phyloP scores from a whole-genome alignment of 2,888 invertebrate species.

The Erebia palarica region DNA sequence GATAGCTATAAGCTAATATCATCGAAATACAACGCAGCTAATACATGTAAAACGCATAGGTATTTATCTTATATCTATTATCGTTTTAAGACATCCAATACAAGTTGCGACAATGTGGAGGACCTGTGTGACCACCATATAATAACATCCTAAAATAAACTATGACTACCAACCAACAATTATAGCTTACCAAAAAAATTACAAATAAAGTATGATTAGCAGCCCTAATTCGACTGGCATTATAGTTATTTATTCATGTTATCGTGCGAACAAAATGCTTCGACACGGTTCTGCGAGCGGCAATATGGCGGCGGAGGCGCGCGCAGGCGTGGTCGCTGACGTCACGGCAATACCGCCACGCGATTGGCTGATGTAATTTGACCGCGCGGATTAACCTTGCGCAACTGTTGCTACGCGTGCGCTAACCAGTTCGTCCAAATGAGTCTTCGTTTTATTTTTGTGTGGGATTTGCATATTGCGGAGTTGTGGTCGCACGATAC shows the following conservation, averaged over 20 bases:
- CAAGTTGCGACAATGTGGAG: too few relatives aligned
- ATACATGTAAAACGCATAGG: too few relatives aligned
- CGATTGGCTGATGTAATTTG: constrained; percentile 63
- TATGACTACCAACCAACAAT: background rate
- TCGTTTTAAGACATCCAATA: too few relatives aligned
- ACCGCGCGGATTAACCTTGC: constrained; percentile 74
- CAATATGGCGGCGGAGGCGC: constrained; percentile 76
- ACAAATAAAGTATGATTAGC: background rate
- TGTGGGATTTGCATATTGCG: constrained; percentile 43
- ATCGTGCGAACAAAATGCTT: constrained; percentile 47
- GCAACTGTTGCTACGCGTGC: constrained; percentile 77
- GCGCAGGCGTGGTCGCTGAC: constrained; percentile 81
- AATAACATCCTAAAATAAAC: constrained; percentile 21
- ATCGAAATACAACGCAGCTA: too few relatives aligned
- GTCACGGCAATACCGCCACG: constrained; percentile 61
- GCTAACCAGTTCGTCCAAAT: constrained; percentile 64
- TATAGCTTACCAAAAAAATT: background rate
- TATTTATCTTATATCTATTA: too few relatives aligned
- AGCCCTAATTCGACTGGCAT: constrained; percentile 9
- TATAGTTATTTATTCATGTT: constrained; percentile 41
- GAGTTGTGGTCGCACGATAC: constrained; percentile 3
- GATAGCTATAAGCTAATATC: too few relatives aligned
- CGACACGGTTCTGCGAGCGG: constrained; percentile 47
- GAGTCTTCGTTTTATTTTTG: constrained; percentile 57
- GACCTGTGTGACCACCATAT: background rate